phyloP scores from a whole-genome alignment of 2,797 vertebrate species.

The Carapus acus region DNA sequence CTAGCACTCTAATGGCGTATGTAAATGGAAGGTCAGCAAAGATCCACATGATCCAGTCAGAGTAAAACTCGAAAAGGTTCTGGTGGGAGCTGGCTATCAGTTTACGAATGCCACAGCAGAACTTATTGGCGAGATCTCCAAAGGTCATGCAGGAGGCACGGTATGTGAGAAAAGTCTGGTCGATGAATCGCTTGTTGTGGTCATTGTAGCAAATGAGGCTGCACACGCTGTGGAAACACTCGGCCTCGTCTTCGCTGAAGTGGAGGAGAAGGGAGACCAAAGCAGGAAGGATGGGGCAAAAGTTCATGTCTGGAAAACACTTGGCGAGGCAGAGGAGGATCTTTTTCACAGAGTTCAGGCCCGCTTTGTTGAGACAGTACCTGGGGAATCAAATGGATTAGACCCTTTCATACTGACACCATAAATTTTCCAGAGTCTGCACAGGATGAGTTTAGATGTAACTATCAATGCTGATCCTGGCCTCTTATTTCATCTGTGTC shows the following conservation, averaged over 20 bases:
- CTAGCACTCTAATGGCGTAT: slow-evolving; percentile 79
- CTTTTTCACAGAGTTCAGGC: slow-evolving; percentile 76
- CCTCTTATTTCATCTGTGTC: too few species aligned
- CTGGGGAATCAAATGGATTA: slow-evolving; percentile 33
- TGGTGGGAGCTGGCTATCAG: slow-evolving; percentile 78
- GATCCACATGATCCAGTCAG: slow-evolving; percentile 84
- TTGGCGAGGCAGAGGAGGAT: slow-evolving; percentile 76
- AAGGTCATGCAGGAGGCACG: slow-evolving; percentile 86
- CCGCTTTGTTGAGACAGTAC: slow-evolving; percentile 79
- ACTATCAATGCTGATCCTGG: too few species aligned
- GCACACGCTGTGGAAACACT: slow-evolving; percentile 79
- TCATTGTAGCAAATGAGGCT: slow-evolving; percentile 76
- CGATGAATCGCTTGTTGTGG: slow-evolving; percentile 77
- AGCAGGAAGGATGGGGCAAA: slow-evolving; percentile 78
- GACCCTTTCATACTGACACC: not conserved
- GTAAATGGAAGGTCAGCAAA: slow-evolving; percentile 83
- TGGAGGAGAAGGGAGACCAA: slow-evolving; percentile 81
- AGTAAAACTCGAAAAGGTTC: slow-evolving; percentile 84
- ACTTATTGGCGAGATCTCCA: slow-evolving; percentile 83
- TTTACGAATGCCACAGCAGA: slow-evolving; percentile 81
- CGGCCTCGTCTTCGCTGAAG: slow-evolving; percentile 81
- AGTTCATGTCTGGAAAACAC: slow-evolving; percentile 78
- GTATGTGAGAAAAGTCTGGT: slow-evolving; percentile 81
- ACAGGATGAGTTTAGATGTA: too few species aligned
- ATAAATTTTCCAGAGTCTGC: too few species aligned